Base-by-base conservation (phyloP, 2,888 invertebrate genomes). In the Ophioninae sp. region DNA sequence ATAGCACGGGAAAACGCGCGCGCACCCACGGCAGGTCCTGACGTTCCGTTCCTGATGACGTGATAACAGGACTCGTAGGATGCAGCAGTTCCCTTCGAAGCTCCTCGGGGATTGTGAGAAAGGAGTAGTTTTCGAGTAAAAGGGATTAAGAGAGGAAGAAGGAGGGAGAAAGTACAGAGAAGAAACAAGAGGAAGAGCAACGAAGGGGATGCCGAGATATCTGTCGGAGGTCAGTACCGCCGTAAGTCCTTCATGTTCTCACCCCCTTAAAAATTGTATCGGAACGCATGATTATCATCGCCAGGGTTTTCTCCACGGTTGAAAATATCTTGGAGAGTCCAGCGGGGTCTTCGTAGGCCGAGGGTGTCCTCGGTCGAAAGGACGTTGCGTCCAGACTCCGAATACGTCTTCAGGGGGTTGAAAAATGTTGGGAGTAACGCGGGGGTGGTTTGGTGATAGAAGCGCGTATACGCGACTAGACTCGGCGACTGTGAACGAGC, bases 151-250 rank as follows among this genome's bases (percentile, higher is more conserved):
- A 30, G 62, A 23, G 17, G 8, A 7, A 30, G 44, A 44, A 0
- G 23, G 13, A 62, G 30, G 23, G 62, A 23, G 62, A 62, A 0
- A 21, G 21, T 7, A 13, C 10, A 2, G 1, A 13, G 8, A 23
- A 6, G 21, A 62, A 23, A 23, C 23, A 7, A 30, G 21, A 23
- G 62, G 21, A 17, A 10, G n/a, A 17, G 23, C 39, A 20, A 13
- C 23, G 44, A 44, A 56, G 56, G 39, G 37, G 56, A 39, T 8
- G 0, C 39, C 21, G 65, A 7, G 62, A 39, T 75, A 13, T 57
- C 64, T 85, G 78, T 81, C 74, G 79, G 79, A 86, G 86, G 86
- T 86, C 86, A 86, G 85, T 86, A 82, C 81, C 81, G 82, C 65
- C 72, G 70, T 20, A 17, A 44, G 65, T 72, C 57, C 30, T 79